Conservation (phyloP, 1,140 invertebrate genomes). For the Linepithema humile region DNA sequence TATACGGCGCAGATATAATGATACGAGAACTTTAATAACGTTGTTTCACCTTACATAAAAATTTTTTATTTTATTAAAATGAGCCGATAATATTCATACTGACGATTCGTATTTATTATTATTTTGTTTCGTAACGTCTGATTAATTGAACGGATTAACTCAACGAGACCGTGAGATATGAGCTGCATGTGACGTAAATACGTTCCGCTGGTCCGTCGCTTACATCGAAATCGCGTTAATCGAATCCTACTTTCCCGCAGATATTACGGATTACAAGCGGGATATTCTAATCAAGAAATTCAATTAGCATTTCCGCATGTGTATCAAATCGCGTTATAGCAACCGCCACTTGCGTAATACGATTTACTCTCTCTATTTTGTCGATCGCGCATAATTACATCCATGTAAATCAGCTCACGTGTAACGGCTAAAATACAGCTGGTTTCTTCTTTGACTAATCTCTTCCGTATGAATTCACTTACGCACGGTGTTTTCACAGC, state of each 20-base stretch:
- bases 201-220: background rate
- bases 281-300: slow-evolving; percentile 58
- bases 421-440: background rate
- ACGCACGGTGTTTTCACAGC: background rate
- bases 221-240: slow-evolving; percentile 50
- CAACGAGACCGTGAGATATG: background rate
- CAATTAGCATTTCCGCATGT: slow-evolving; percentile 54
- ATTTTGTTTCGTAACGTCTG: background rate
- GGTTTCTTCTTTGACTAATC: slow-evolving; percentile 25
- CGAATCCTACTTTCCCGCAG: slow-evolving; percentile 39
- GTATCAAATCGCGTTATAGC: slow-evolving; percentile 47
- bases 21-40: background rate
- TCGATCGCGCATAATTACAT: slow-evolving; percentile 50
- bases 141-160: slow-evolving; percentile 30
- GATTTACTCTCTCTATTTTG: slow-evolving; percentile 46
- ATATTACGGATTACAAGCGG: slow-evolving; percentile 36
- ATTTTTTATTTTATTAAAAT: background rate
- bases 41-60: background rate
- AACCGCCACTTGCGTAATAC: slow-evolving; percentile 46
- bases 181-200: background rate
- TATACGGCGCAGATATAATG: background rate
- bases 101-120: background rate
- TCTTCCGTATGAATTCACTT: slow-evolving; percentile 1
- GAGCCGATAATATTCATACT: background rate
- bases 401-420: slow-evolving; percentile 8